Evolutionary conservation across 2,113 vertebrate species (phyloP).

Genomic region (Anoplopoma fimbria): DNA sequence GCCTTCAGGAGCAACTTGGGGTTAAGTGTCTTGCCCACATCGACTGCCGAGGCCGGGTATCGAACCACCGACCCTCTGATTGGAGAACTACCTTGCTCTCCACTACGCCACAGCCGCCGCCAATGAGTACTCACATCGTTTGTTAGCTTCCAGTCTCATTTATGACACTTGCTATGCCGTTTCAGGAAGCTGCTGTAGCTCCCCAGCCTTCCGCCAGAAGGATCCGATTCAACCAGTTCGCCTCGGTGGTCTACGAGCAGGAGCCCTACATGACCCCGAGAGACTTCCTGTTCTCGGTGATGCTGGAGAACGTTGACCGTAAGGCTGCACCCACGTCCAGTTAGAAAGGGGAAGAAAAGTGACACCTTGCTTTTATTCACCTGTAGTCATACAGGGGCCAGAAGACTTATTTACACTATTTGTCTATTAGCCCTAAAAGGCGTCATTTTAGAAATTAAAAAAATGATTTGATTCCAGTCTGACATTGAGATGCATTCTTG

Average conservation of each 20-base stretch:
- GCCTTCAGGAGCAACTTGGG: no score
- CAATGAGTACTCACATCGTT: accelerated
- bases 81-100: no score
- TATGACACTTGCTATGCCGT: background rate
- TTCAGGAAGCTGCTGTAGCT: conserved; percentile 49
- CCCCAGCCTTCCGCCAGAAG: conserved; percentile 62
- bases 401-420: background rate
- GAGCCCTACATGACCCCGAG: conserved; percentile 97
- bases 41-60: no score
- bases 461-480: background rate
- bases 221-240: conserved; percentile 91
- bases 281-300: conserved; percentile 95
- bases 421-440: background rate
- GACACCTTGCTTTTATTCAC: background rate
- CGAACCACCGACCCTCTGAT: no score
- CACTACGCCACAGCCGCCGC: no score
- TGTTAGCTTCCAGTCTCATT: background rate
- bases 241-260: conserved; percentile 88
- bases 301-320: conserved; percentile 93
- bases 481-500: background rate
- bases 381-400: no score
- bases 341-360: no score
- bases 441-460: background rate
- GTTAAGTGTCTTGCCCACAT: no score
- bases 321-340: conserved; percentile 72